Base-by-base conservation (phyloP, 1,140 invertebrate species). In the Anoplolepis gracilipes region DNA sequence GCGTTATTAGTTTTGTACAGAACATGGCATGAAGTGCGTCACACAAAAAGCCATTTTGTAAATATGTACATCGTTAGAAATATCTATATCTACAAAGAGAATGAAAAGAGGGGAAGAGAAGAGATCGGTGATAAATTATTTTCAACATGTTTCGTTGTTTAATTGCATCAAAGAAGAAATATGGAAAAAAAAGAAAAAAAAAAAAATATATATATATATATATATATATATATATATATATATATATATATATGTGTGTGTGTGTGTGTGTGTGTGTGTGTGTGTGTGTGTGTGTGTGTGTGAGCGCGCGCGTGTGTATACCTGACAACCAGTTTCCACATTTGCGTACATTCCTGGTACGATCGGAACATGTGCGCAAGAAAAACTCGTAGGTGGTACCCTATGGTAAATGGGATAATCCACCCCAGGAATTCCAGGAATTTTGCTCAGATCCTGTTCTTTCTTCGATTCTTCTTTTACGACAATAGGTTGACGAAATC, bases 331-430 rank as follows among this genome's bases (percentile, higher is more conserved):
- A 81, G 97, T 98, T 94, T 98, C 97, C 0, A 98, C 96, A 90
- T 98, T 98, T 13, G 98, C 98, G 91, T 98, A 98, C 96, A 98
- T 98, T 85, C 98, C 98, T 61, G 97, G 97, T 72, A 96, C 95
- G 19, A 96, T 96, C 2, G 97, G 97, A 59, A 98, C 97, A 84
- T 97, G 94, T 59, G 96, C 95, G 91, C 98, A 98, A 13, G 96
- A 96, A 94, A 98, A 98, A 85, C 96, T 96, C n/a, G 98, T 98
- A 28, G 96, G 95, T 0, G 97, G 97, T 4, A 98, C 96, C 11
- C 94, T 92, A 91, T 97, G 97, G 92, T 97, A 98, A 49, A 97
- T 95, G 0, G 97, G 97, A 95, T 96, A 98, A 93, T 98, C 97
- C 0, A 97, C 96, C 11, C 97, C 97, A 0, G 97, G 96, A 2